These are phyloP conservation scores for Hedya salicella DNA, from an alignment of 2,888 invertebrate genomes.

Conservation along the genomic window DNA sequence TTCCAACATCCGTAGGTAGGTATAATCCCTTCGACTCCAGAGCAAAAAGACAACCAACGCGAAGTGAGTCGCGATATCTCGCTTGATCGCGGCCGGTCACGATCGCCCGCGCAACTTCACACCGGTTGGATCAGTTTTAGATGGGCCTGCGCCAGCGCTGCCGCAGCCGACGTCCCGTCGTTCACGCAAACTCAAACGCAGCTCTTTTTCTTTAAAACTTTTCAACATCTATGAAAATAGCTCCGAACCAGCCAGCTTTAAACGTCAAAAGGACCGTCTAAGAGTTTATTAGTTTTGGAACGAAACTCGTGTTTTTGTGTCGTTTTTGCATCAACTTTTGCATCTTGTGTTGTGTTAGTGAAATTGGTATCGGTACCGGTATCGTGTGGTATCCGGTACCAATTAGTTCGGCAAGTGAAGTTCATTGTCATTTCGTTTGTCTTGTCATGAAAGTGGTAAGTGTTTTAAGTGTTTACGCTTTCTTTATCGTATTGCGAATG, in stretches of 20 bases:
- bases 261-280: constrained; percentile 15
- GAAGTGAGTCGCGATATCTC: constrained; percentile 55
- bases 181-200: constrained; percentile 58
- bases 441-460: constrained; percentile 76
- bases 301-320: constrained; percentile 40
- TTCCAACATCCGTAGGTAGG: constrained; percentile 34
- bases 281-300: constrained; percentile 11
- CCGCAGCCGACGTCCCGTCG: constrained; percentile 49
- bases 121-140: constrained; percentile 82
- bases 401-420: constrained; percentile 67
- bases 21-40: constrained; percentile 35
- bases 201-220: constrained; percentile 60
- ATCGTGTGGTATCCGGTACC: constrained; percentile 58
- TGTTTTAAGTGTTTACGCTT: constrained; percentile 53
- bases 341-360: constrained; percentile 62
- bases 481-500: constrained; percentile 59
- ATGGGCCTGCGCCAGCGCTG: constrained; percentile 72
- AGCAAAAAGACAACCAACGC: constrained; percentile 41
- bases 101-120: constrained; percentile 67
- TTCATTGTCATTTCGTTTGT: constrained; percentile 72
- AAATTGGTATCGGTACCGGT: constrained; percentile 66
- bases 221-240: constrained; percentile 42
- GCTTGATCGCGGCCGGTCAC: constrained; percentile 63
- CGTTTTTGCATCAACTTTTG: constrained; percentile 62
- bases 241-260: constrained; percentile 22